phyloP scores from a whole-genome alignment of 2,888 invertebrate genomes.

The Branchipolynoe longqiensis region DNA sequence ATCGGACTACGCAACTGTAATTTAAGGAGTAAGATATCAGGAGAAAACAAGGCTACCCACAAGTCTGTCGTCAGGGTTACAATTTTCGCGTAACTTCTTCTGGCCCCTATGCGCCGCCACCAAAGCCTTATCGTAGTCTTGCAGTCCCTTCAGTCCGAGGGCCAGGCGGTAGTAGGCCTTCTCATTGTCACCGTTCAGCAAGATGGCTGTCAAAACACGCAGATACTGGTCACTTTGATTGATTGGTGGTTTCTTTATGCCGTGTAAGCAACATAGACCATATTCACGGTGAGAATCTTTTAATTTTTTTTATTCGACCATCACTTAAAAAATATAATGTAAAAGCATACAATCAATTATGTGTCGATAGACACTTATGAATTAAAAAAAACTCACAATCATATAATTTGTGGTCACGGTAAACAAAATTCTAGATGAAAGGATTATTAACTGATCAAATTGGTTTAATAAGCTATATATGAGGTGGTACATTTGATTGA shows the following conservation, averaged over 20 bases:
- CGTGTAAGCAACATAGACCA: neutral
- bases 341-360: neutral
- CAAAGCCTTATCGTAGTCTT: conserved; percentile 63
- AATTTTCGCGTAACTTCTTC: conserved; percentile 2
- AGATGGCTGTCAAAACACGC: conserved; percentile 73
- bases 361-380: too few relatives aligned
- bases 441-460: too few relatives aligned
- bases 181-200: conserved; percentile 72
- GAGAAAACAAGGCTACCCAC: too few relatives aligned
- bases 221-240: neutral
- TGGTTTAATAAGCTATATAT: too few relatives aligned
- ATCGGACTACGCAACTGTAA: too few relatives aligned
- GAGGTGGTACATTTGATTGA: too few relatives aligned
- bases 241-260: neutral
- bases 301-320: neutral
- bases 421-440: too few relatives aligned
- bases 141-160: conserved; percentile 72
- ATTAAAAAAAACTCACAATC: too few relatives aligned
- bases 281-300: too few relatives aligned
- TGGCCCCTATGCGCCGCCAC: conserved; percentile 53
- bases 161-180: conserved; percentile 77
- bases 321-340: neutral
- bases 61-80: too few relatives aligned
- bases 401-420: too few relatives aligned
- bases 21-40: too few relatives aligned